phyloP scores from a whole-genome alignment of 1,140 invertebrate species.

The Drosophila miranda region DNA sequence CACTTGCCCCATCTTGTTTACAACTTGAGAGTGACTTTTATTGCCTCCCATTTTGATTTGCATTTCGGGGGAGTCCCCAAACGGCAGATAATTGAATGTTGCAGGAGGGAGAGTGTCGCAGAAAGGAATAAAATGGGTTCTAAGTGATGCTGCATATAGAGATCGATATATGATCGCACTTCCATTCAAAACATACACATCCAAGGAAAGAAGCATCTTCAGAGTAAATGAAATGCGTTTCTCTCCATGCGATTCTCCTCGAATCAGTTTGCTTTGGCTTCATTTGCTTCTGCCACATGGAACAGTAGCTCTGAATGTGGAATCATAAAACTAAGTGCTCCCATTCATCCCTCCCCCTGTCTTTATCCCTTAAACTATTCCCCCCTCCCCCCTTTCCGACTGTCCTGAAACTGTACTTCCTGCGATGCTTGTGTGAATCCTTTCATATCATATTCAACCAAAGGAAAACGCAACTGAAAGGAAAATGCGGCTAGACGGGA shows the following conservation, averaged over 20 bases:
- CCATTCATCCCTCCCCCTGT: slow-evolving; percentile 28
- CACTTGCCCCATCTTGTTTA: slow-evolving; percentile 37
- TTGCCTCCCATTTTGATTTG: slow-evolving; percentile 41
- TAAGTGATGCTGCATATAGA: not conserved
- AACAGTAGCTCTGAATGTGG: slow-evolving; percentile 47
- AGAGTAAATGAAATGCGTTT: no score
- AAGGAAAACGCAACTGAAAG: slow-evolving; percentile 45
- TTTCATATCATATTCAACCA: slow-evolving; percentile 66
- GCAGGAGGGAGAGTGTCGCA: not conserved
- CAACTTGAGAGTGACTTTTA: slow-evolving; percentile 49
- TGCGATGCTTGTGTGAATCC: slow-evolving; percentile 51
- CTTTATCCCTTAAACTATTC: not conserved
- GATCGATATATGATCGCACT: not conserved
- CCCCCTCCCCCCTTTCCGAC: not conserved
- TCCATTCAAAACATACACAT: not conserved
- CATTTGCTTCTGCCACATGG: slow-evolving; percentile 48
- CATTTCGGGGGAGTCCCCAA: slow-evolving; percentile 20
- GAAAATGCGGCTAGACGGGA: slow-evolving; percentile 35
- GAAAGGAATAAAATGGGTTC: not conserved
- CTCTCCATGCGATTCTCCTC: not conserved
- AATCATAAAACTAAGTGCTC: slow-evolving; percentile 61
- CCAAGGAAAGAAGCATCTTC: no score
- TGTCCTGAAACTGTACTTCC: slow-evolving; percentile 25
- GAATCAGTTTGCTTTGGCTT: slow-evolving; percentile 13
- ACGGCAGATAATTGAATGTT: not conserved